Evolutionary conservation across 2,113 vertebrate species (phyloP), one percentile per base, ranked within the genome.

Genomic region (Ivindomyrus marchei): DNA sequence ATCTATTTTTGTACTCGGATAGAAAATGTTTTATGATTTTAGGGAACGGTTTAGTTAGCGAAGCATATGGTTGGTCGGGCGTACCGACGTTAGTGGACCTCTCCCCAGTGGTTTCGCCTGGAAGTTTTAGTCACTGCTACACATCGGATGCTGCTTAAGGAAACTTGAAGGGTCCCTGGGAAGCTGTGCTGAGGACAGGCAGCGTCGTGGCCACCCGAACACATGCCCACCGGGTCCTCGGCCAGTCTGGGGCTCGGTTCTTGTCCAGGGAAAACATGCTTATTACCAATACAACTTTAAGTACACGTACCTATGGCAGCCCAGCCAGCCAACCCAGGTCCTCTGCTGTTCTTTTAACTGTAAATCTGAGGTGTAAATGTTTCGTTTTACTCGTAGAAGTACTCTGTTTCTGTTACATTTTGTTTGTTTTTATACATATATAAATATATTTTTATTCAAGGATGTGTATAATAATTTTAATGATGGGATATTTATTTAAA

Each of bases 1-100:
- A 95, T 98, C 94, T 99, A 98, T 99, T 99, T 99, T 99, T 99
- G 93, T 99, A 99, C 95, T 96, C 95, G 92, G 94, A 94, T 93
- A 92, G 83, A 85, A 85, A 85, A 85, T 27, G 39, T 85, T 85
- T 85, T 85, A 92, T 94, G 94, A 95, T 89, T 90, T 91, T 94
- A 91, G 95, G 31, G 70, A 88, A 62, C 85, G 85, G 70, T 87
- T 89, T 92, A 93, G 89, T 88, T 90, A 87, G 88, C 90, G 89
- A 92, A 92, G 91, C 95, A 93, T 93, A 92, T 90, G 90, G 50
- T 92, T 94, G 91, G 66, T 85, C 83, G 45, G 92, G 92, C 90
- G 27, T 90, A 91, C 89, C 90, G 93, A 92, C 36, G 90, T 93
- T 92, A 92, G 93, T 92, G 88, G 89, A 92, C 92, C 90, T 92